Percentiles rank a stretch among this genome's conserved stretches.
Evolutionary conservation across 2,113 vertebrate species (phyloP).

Genomic region (Leptodactylus fuscus): DNA sequence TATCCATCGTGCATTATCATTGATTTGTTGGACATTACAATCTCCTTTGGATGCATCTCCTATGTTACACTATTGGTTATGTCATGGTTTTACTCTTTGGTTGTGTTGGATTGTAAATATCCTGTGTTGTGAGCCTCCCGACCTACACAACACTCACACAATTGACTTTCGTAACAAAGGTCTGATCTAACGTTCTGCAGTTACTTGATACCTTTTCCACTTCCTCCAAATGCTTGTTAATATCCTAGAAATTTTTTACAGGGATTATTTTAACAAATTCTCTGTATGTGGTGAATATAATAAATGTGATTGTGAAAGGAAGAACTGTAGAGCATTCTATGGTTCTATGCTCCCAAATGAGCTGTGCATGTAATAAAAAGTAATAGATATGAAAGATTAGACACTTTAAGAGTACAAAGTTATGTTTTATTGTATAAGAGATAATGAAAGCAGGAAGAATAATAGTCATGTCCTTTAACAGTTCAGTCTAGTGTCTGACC

Average conservation of each 20-base stretch:
- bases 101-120: too few species aligned
- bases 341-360: neutral
- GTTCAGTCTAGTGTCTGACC: slow-evolving; percentile 2
- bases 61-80: too few species aligned
- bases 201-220: neutral
- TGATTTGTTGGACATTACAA: too few species aligned
- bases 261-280: neutral
- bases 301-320: neutral
- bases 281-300: neutral
- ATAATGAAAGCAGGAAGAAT: slow-evolving; percentile 28
- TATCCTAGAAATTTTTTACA: neutral
- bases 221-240: neutral
- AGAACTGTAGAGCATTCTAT: neutral
- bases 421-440: slow-evolving; percentile 25
- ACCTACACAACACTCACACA: too few species aligned
- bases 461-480: slow-evolving; percentile 9
- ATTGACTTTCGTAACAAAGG: neutral
- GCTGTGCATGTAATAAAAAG: slow-evolving; percentile 14
- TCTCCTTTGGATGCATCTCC: too few species aligned
- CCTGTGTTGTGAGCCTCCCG: too few species aligned
- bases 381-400: slow-evolving; percentile 5
- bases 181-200: neutral
- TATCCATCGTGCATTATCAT: too few species aligned
- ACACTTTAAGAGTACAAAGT: neutral
- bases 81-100: too few species aligned